These are phyloP conservation scores for Steinernema carpocapsae DNA, from an alignment of 2,888 invertebrate genomes.

Conservation along the genomic window DNA sequence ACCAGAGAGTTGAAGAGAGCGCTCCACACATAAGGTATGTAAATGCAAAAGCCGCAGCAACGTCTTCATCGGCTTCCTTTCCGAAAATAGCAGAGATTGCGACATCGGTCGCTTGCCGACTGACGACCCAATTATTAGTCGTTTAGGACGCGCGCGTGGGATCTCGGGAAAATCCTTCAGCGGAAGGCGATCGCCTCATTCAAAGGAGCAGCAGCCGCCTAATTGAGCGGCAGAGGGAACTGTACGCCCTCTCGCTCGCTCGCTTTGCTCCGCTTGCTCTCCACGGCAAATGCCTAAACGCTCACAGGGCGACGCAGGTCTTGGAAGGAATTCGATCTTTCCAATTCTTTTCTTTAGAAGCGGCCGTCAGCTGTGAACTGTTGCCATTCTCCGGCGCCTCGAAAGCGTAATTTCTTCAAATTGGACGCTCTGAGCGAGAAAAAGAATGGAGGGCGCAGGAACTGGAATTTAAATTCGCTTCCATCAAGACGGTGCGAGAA, in stretches of 20 bases:
- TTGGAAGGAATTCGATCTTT: slow-evolving; percentile 32
- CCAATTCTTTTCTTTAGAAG: neutral
- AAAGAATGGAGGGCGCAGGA: too few relatives aligned
- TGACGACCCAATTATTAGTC: neutral
- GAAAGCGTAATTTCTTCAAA: neutral
- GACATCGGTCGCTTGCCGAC: neutral
- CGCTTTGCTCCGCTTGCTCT: neutral
- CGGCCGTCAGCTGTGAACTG: too few relatives aligned
- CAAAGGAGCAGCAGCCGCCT: neutral
- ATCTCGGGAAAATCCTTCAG: neutral
- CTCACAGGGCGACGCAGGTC: neutral
- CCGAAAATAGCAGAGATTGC: neutral
- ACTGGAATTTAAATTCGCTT: too few relatives aligned
- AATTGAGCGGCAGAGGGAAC: neutral
- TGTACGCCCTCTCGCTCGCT: neutral
- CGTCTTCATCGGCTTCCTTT: slow-evolving; percentile 6
- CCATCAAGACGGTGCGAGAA: neutral
- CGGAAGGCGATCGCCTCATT: neutral
- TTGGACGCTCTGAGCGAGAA: neutral
- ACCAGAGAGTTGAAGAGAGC: too few relatives aligned
- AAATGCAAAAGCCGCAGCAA: neutral
- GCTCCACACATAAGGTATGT: too few relatives aligned
- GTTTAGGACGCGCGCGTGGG: neutral
- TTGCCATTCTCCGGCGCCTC: neutral
- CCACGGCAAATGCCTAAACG: slow-evolving; percentile 11